These are phyloP conservation scores for Augochlorella aurata DNA, from an alignment of 2,888 invertebrate species.

Conservation along the genomic window DNA sequence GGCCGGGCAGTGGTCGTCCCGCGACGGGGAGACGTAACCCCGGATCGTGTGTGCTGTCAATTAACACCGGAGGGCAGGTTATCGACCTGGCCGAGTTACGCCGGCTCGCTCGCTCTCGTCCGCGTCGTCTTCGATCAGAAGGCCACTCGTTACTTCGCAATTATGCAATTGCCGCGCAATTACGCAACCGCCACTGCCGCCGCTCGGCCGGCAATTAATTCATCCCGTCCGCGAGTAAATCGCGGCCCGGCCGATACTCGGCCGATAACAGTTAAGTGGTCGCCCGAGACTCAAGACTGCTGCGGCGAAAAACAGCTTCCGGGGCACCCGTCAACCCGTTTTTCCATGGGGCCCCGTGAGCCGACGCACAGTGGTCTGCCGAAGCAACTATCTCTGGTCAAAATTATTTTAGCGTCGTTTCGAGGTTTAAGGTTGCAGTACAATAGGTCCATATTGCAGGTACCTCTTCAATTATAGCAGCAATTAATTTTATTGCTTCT, in stretches of 20 bases:
- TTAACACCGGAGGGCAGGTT: slow-evolving; percentile 50
- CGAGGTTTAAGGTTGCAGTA: no score
- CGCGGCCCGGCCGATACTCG: background rate
- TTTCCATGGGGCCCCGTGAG: background rate
- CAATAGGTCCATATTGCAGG: no score
- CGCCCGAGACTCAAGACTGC: background rate
- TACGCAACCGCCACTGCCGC: slow-evolving; percentile 29
- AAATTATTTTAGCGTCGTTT: no score
- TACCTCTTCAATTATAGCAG: no score
- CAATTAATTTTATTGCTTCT: no score
- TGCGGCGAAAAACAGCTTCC: slow-evolving; percentile 1
- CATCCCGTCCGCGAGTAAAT: slow-evolving; percentile 23
- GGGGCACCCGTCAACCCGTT: background rate
- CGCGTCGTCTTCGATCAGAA: slow-evolving; percentile 53
- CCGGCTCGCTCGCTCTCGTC: slow-evolving; percentile 13
- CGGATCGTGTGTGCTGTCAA: slow-evolving; percentile 50
- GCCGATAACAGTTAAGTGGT: background rate
- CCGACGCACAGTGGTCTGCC: no score
- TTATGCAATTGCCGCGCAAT: slow-evolving; percentile 47
- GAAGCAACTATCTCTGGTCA: no score
- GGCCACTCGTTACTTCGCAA: slow-evolving; percentile 50
- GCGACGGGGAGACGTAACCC: background rate
- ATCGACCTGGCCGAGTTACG: slow-evolving; percentile 59
- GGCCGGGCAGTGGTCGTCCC: background rate
- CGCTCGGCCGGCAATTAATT: slow-evolving; percentile 36